Conservation (phyloP, 2,797 vertebrate species). For the Gymnothorax javanicus region DNA sequence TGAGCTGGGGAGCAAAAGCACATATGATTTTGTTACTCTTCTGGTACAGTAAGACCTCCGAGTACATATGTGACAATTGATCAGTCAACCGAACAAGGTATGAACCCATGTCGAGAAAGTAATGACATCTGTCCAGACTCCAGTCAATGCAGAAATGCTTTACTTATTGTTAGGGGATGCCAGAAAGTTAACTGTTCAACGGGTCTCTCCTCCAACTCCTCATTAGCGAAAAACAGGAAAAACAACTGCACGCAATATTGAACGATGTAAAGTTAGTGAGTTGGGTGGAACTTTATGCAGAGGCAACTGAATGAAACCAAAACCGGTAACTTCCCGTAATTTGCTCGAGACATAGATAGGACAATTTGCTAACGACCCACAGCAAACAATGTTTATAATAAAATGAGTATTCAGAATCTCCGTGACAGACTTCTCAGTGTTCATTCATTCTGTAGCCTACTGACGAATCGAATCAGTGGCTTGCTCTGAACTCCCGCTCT, state of each 20-base stretch:
- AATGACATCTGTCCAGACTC: background rate
- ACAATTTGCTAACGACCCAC: background rate
- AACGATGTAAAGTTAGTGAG: background rate
- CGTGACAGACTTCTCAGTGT: background rate
- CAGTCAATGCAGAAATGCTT: background rate
- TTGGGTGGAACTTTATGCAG: background rate
- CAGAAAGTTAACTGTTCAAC: too few relatives aligned
- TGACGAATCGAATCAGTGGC: background rate
- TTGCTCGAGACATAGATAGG: background rate
- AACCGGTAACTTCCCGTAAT: background rate
- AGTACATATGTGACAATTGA: background rate
- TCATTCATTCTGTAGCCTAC: background rate
- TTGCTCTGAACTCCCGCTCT: background rate
- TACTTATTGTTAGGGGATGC: background rate
- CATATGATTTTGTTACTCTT: background rate
- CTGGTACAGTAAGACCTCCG: background rate
- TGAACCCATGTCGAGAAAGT: background rate
- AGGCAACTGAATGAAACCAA: background rate
- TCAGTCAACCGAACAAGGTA: background rate
- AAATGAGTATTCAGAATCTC: background rate
- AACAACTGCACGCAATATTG: too few relatives aligned
- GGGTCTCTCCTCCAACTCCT: too few relatives aligned
- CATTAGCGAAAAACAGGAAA: too few relatives aligned
- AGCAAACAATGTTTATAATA: background rate
- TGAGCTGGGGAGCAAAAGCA: background rate